Evolutionary conservation across 2,113 vertebrate species (phyloP).

Genomic region (Muntiacus reevesi): DNA sequence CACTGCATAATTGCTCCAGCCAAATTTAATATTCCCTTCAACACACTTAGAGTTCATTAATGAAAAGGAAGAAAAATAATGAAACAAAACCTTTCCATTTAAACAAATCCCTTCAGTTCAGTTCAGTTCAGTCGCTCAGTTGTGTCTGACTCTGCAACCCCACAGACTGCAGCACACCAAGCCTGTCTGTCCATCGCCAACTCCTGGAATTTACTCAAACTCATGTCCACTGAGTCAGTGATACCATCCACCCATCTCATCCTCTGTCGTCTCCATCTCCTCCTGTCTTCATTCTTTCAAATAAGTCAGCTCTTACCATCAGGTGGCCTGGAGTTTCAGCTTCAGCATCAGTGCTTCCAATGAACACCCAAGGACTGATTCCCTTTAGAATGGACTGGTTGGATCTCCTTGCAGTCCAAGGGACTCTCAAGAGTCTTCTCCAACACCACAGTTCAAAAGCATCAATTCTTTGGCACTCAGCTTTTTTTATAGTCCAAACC

Average conservation of each 20-base stretch:
- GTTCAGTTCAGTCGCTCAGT: background rate
- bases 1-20: background rate
- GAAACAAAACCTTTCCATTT: background rate
- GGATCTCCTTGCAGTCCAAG: background rate
- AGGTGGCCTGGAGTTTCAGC: background rate
- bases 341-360: background rate
- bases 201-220: background rate
- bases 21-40: background rate
- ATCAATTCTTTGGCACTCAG: background rate
- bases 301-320: background rate
- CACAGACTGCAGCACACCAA: background rate
- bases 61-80: background rate
- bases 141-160: background rate
- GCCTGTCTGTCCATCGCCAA: background rate
- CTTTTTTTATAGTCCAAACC: background rate
- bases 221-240: background rate
- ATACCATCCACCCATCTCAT: background rate
- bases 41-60: background rate
- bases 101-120: background rate
- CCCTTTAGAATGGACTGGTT: background rate
- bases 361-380: background rate
- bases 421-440: background rate
- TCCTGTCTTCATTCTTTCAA: background rate
- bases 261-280: background rate
- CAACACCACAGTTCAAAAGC: background rate